phyloP scores from a whole-genome alignment of 2,888 invertebrate species.

The Nomada goodeniana region DNA sequence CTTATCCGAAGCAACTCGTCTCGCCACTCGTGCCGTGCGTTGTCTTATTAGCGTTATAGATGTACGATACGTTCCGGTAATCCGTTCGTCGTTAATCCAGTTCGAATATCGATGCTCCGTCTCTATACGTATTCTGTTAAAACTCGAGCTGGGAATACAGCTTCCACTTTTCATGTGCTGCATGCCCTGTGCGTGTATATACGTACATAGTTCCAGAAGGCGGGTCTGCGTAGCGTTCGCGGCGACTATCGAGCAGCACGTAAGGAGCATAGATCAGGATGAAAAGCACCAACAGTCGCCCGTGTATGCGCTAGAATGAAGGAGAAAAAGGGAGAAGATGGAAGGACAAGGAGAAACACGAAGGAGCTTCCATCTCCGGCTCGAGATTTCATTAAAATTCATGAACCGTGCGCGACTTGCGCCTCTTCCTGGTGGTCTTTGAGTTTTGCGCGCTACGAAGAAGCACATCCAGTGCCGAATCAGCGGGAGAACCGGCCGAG shows the following conservation, averaged over 20 bases:
- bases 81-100: background rate
- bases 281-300: slow-evolving; percentile 27
- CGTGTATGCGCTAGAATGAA: slow-evolving; percentile 43
- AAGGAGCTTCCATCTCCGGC: slow-evolving; percentile 71
- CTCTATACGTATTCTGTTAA: background rate
- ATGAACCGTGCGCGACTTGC: slow-evolving; percentile 78
- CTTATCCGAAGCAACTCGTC: background rate
- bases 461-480: slow-evolving; percentile 49
- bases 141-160: background rate
- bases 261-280: slow-evolving; percentile 51
- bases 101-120: slow-evolving; percentile 5
- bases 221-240: slow-evolving; percentile 4
- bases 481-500: background rate
- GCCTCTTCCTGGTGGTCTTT: slow-evolving; percentile 76
- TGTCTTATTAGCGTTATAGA: slow-evolving; percentile 1
- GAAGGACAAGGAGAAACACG: slow-evolving; percentile 47
- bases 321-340: slow-evolving; percentile 31
- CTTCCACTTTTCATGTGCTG: background rate
- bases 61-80: background rate
- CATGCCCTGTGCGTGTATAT: too few species aligned
- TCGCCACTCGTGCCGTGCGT: background rate
- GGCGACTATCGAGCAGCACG: slow-evolving; percentile 51
- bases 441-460: slow-evolving; percentile 74
- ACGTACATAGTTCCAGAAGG: background rate
- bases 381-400: slow-evolving; percentile 81